Evolutionary conservation across 2,797 vertebrate genomes (phyloP), one percentile per base, ranked within the genome.

Genomic region (Halcyon chelicuti): DNA sequence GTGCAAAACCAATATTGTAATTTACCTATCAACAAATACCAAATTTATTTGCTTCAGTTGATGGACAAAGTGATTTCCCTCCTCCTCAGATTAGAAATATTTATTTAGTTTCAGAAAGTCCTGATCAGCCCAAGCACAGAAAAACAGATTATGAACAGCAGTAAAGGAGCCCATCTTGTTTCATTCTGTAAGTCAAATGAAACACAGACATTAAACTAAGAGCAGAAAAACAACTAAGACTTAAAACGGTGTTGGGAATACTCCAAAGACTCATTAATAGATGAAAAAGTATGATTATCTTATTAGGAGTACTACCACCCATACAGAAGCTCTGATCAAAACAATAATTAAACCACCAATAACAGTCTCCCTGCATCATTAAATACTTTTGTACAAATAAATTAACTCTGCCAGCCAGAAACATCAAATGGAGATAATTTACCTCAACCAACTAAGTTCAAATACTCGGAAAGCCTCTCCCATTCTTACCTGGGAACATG

Each of bases 221-320:
- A 94, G 90, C 14, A 11, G 83, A 83, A 93, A 93, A 96, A 88
- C 74, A 92, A 78, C 91, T 81, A 91, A 93, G 88, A 94, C 90
- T 95, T 95, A 96, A 91, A 97, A 95, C 76, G 86, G 84, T 71
- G 61, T 67, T 94, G 93, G 89, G 95, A 96, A 96, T 96, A 94
- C 94, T 94, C 95, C 95, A 91, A 96, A 94, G 94, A 85, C 94
- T 96, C 95, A 96, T 97, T 97, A 96, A 84, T 80, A 94, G 94
- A 96, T 96, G 95, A 96, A 94, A 94, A 97, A 95, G 91, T 95
- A 93, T 96, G 86, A 96, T 97, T 97, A 96, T 96, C 94, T 95
- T 97, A 93, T 96, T 96, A 96, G 90, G 86, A 88, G 77, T 93
- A 94, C 90, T 90, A 95, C 94, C 93, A 96, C 74, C 93, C 94